These are phyloP conservation scores for Halesus radiatus DNA, from an alignment of 1,140 invertebrate species.

Conservation along the genomic window DNA sequence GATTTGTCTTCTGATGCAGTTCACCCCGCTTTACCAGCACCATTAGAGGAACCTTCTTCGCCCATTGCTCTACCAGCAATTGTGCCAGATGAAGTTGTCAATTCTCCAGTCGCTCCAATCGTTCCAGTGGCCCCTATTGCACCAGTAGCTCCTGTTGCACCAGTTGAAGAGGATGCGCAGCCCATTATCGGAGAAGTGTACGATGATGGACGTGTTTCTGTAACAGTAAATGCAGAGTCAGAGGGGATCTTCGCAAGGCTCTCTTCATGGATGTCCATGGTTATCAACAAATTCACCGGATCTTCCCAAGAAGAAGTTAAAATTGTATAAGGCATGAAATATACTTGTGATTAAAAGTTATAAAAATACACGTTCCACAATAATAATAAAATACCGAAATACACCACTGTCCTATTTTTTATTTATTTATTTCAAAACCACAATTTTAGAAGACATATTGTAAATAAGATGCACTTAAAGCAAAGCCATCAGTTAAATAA, in stretches of 20 bases:
- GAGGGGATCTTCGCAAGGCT: constrained; percentile 18
- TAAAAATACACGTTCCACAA: too few species aligned
- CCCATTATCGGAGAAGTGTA: constrained; percentile 30
- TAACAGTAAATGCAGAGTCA: constrained; percentile 29
- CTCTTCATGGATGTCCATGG: constrained; percentile 35
- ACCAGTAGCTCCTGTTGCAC: not conserved
- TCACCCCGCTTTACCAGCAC: not conserved
- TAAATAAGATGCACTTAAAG: too few species aligned
- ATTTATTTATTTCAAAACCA: too few species aligned
- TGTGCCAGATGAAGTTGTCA: not conserved
- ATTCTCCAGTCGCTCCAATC: not conserved
- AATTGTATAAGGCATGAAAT: not conserved
- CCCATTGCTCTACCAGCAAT: not conserved
- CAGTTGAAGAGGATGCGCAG: constrained; percentile 3
- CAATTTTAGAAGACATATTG: too few species aligned
- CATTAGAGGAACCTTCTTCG: too few species aligned
- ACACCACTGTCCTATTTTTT: too few species aligned
- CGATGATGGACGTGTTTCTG: constrained; percentile 32
- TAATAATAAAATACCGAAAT: too few species aligned
- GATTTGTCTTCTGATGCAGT: not conserved
- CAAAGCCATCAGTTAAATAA: too few species aligned
- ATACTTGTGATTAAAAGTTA: too few species aligned
- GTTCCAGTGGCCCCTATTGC: not conserved
- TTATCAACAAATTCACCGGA: constrained; percentile 40
- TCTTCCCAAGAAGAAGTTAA: constrained; percentile 6